phyloP scores from a whole-genome alignment of 2,888 invertebrate genomes.

The Trichogramma dendrolimi region DNA sequence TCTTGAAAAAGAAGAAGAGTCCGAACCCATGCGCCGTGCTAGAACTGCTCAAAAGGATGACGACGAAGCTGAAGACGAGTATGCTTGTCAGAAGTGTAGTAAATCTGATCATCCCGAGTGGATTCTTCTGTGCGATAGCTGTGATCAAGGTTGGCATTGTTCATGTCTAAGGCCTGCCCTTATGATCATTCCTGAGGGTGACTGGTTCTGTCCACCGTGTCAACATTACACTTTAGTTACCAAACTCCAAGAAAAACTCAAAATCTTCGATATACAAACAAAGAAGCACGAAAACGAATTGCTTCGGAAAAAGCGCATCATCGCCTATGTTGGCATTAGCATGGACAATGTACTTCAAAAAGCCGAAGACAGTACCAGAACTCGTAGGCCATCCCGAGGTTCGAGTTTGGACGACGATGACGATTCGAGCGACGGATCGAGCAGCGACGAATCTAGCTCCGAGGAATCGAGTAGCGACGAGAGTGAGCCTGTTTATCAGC shows the following conservation, averaged over 20 bases:
- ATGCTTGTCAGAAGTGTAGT: conserved; percentile 84
- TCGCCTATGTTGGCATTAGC: conserved; percentile 73
- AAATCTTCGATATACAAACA: conserved; percentile 71
- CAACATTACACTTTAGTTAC: conserved; percentile 77
- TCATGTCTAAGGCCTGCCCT: conserved; percentile 90
- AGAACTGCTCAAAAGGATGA: conserved; percentile 73
- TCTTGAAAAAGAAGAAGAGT: conserved; percentile 65
- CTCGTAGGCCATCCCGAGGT: conserved; percentile 36
- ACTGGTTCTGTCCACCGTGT: conserved; percentile 98
- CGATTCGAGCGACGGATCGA: conserved; percentile 35
- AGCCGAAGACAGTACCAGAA: conserved; percentile 36
- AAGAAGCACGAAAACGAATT: conserved; percentile 65
- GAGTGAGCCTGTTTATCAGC: conserved; percentile 76
- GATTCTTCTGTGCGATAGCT: conserved; percentile 93
- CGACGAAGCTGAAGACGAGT: conserved; percentile 59
- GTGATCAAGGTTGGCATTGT: conserved; percentile 97
- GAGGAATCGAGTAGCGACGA: conserved; percentile 55
- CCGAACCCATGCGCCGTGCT: conserved; percentile 73
- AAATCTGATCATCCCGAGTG: conserved; percentile 93
- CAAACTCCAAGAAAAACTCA: conserved; percentile 70
- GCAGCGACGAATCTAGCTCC: conserved; percentile 42
- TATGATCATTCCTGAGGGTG: conserved; percentile 91
- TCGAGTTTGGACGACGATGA: conserved; percentile 39
- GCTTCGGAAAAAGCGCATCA: conserved; percentile 64
- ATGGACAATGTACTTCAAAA: conserved; percentile 65